phyloP scores from a whole-genome alignment of 2,113 vertebrate genomes.

The Bufo gargarizans region DNA sequence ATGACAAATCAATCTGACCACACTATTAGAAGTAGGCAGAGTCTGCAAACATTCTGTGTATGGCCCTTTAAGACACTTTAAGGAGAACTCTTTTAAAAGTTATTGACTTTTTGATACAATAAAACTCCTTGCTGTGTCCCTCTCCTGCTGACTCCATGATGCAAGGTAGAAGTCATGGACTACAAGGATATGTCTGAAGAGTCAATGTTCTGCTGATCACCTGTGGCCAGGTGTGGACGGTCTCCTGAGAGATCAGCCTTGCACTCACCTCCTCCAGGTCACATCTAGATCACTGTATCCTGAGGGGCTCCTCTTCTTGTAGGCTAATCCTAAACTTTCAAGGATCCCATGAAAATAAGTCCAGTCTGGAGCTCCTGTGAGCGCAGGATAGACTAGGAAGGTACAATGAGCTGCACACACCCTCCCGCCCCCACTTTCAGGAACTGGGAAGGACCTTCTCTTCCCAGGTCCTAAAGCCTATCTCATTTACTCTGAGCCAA shows the following conservation, averaged over 20 bases:
- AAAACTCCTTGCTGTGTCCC: background rate
- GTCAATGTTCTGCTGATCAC: background rate
- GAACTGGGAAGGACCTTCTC: slow-evolving; percentile 29
- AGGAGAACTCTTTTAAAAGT: background rate
- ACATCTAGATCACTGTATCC: background rate
- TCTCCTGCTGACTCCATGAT: background rate
- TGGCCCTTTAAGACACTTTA: background rate
- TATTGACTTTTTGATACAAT: background rate
- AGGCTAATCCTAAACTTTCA: background rate
- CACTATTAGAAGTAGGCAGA: background rate
- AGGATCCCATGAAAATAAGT: background rate
- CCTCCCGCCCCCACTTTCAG: slow-evolving; percentile 45
- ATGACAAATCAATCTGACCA: background rate
- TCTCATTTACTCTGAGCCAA: background rate
- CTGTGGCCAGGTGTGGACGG: background rate
- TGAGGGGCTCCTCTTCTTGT: background rate
- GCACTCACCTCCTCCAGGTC: slow-evolving; percentile 11
- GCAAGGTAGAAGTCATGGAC: background rate
- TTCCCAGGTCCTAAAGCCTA: slow-evolving; percentile 47
- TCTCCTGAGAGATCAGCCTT: background rate
- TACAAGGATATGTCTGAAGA: background rate
- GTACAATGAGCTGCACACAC: slow-evolving; percentile 34
- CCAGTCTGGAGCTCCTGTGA: background rate
- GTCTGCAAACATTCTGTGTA: background rate
- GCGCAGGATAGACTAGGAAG: slow-evolving; percentile 20